Conservation (phyloP, 2,888 invertebrate genomes). For the Protodeltote pygarga region DNA sequence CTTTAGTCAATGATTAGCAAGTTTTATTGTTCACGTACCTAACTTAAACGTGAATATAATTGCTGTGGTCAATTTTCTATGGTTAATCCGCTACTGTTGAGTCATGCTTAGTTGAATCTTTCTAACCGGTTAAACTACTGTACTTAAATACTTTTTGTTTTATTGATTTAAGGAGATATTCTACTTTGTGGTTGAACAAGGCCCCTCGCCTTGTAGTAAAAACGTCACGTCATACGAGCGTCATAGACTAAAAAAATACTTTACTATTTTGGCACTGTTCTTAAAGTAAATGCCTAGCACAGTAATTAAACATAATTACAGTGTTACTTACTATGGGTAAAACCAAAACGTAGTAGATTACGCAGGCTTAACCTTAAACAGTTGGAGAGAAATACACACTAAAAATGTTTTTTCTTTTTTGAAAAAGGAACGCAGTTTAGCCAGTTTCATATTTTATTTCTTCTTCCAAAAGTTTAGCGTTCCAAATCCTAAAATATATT, state of each 20-base stretch:
- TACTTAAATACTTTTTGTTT: neutral
- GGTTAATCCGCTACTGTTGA: neutral
- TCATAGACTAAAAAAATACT: too few species aligned
- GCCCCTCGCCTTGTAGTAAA: neutral
- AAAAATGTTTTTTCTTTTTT: too few species aligned
- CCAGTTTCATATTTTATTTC: too few species aligned
- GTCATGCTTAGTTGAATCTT: constrained; percentile 5
- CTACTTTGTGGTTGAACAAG: neutral
- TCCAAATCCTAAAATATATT: neutral
- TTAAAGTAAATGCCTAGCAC: too few species aligned
- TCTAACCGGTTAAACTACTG: constrained; percentile 13
- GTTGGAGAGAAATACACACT: too few species aligned
- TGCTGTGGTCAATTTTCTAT: constrained; percentile 14
- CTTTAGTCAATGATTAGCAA: constrained; percentile 22
- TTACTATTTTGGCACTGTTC: too few species aligned
- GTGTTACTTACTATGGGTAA: too few species aligned
- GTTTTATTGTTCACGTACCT: constrained; percentile 20
- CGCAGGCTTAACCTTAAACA: too few species aligned
- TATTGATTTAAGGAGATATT: constrained; percentile 13
- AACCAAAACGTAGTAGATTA: too few species aligned
- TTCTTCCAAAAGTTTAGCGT: too few species aligned
- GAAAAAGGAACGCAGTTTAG: too few species aligned
- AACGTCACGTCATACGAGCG: neutral
- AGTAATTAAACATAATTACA: too few species aligned
- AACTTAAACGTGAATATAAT: constrained; percentile 36